These are phyloP conservation scores for Pherbina coryleti DNA, from an alignment of 2,888 invertebrate genomes.

Conservation along the genomic window DNA sequence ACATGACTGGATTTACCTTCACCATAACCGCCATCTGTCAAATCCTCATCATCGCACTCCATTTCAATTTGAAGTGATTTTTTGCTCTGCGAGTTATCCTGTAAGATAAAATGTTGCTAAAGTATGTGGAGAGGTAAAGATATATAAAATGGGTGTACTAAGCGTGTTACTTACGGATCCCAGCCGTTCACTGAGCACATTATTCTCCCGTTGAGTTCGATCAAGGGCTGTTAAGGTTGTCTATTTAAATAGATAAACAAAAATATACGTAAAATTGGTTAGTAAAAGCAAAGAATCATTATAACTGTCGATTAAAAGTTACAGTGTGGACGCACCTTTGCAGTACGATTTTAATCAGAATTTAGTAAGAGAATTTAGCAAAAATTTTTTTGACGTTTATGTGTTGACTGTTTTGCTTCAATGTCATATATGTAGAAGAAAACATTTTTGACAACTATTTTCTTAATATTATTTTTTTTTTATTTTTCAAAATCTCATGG, in stretches of 20 bases:
- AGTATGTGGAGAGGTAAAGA: background rate
- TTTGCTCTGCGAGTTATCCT: constrained; percentile 68
- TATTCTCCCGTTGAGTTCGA: constrained; percentile 79
- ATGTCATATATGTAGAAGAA: too few species aligned
- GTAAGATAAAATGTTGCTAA: background rate
- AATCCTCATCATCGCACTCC: constrained; percentile 82
- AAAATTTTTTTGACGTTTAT: too few species aligned
- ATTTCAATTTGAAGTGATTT: constrained; percentile 90
- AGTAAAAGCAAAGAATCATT: too few species aligned
- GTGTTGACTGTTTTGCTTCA: too few species aligned
- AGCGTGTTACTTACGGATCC: constrained; percentile 72
- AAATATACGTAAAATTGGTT: too few species aligned
- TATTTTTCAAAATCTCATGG: too few species aligned
- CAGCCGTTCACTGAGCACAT: constrained; percentile 78
- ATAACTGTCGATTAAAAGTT: too few species aligned
- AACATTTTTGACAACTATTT: too few species aligned
- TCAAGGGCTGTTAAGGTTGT: constrained; percentile 78
- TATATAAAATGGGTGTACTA: background rate
- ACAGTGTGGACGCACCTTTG: background rate
- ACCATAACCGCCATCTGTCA: constrained; percentile 65
- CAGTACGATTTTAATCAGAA: too few species aligned
- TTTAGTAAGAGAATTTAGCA: too few species aligned
- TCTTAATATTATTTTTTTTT: too few species aligned
- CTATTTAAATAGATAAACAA: constrained; percentile 58
- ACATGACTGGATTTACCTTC: constrained; percentile 71